Evolutionary conservation across 2,888 invertebrate genomes (phyloP), one percentile per base, ranked within the genome.

Genomic region (Lochmaea capreae): DNA sequence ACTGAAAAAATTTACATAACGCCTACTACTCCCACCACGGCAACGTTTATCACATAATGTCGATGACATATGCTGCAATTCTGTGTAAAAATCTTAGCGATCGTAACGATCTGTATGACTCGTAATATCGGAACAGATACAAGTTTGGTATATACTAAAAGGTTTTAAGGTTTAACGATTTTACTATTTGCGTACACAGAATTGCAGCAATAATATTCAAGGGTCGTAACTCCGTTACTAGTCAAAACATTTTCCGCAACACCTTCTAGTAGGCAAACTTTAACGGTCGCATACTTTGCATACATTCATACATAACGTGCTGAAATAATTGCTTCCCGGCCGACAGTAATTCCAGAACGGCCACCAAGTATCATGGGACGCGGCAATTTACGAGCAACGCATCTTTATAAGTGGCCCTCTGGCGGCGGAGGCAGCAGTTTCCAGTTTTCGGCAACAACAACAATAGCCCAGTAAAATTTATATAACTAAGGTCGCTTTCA

Each of bases 331-430:
- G 73, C 67, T 63, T 12, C 65, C 59, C 65, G 70, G 49, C 62
- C 66, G 46, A 43, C 52, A 61, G 39, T 70, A 73, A 69, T 70
- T 72, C 63, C 46, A 16, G 70, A 59, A 63, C 63, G 65, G 65
- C 65, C 22, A 49, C 65, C 58, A 58, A 68, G 71, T 71, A 74
- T 71, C 71, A 63, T 67, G 74, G 67, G 74, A 74, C 67, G 63
- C 57, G n/a, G 18, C 62, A 71, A 71, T 71, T 71, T 71, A 65
- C 71, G 71, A 58, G 65, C 62, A 63, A 42, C 62, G 46, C 58
- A 46, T 65, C 59, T 68, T 61, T 65, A 46, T 61, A 68, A 74
- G 68, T 72, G 72, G 71, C 72, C 74, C 74, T 74, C 74, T 68
- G 74, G 74, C 71, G 61, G 61, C 42, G 33, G 54, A 73, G 62